phyloP scores from a whole-genome alignment of 2,113 vertebrate species.

The Salvelinus namaycush region DNA sequence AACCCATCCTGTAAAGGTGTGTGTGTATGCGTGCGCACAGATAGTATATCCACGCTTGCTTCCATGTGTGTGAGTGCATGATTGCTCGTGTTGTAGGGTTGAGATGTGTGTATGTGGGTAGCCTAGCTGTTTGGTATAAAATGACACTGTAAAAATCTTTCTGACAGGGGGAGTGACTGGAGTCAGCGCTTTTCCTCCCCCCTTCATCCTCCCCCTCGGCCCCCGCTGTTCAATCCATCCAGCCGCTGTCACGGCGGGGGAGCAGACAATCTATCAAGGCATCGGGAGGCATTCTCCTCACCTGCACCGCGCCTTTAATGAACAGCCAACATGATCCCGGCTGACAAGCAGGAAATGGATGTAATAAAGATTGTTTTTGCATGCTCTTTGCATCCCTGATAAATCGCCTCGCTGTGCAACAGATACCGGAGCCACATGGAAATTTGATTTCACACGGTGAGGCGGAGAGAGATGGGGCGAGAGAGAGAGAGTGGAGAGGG shows the following conservation, averaged over 20 bases:
- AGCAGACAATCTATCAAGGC: slow-evolving; percentile 99
- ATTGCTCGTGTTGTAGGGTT: slow-evolving; percentile 35
- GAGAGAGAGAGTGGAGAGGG: not conserved
- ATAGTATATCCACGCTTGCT: not conserved
- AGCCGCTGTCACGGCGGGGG: slow-evolving; percentile 99
- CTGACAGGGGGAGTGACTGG: slow-evolving; percentile 86
- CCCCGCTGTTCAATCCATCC: slow-evolving; percentile 99
- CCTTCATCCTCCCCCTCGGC: slow-evolving; percentile 10
- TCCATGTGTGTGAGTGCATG: slow-evolving; percentile 13
- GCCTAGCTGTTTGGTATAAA: slow-evolving; percentile 65
- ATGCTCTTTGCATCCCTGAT: slow-evolving; percentile 99
- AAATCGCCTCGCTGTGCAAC: slow-evolving; percentile 99
- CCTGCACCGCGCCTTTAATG: slow-evolving; percentile 99
- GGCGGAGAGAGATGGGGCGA: slow-evolving; percentile 6
- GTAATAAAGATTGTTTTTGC: slow-evolving; percentile 99
- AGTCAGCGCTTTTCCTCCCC: slow-evolving; percentile 89
- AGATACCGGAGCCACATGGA: slow-evolving; percentile 96
- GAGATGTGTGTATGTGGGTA: slow-evolving; percentile 27
- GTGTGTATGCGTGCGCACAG: not conserved
- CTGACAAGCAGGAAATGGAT: slow-evolving; percentile 99
- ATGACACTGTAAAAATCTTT: slow-evolving; percentile 98
- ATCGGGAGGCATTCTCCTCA: slow-evolving; percentile 99
- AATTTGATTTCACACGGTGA: slow-evolving; percentile 96
- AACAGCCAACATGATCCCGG: slow-evolving; percentile 99
- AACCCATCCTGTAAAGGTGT: not conserved